Percentiles rank a stretch among this genome's conserved stretches.
These are phyloP conservation scores for Exaiptasia diaphana DNA, from an alignment of 64 coral and sea anemone species.

Conservation along the genomic window DNA sequence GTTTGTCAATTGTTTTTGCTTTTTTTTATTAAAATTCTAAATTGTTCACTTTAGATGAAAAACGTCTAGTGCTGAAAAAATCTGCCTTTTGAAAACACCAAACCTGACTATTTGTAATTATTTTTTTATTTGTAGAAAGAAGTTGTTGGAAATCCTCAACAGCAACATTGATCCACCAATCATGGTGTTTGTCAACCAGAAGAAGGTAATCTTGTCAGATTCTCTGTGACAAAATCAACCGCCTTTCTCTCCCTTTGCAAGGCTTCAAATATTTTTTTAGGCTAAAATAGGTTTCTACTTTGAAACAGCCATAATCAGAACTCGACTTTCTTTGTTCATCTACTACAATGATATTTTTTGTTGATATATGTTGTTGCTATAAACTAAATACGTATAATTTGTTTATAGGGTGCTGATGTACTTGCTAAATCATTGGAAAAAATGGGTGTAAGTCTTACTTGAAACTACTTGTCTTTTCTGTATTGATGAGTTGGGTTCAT, in stretches of 20 bases:
- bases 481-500: background rate
- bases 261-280: background rate
- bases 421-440: constrained; percentile 93
- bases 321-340: too few relatives aligned
- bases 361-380: too few relatives aligned
- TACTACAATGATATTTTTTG: too few relatives aligned
- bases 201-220: constrained; percentile 66
- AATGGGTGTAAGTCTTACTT: constrained; percentile 99
- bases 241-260: background rate
- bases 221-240: background rate
- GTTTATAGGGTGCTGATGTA: constrained; percentile 86
- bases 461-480: background rate
- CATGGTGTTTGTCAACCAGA: constrained; percentile 98
- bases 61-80: too few relatives aligned
- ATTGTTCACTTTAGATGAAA: too few relatives aligned
- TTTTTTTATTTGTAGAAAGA: constrained; percentile 59
- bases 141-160: constrained; percentile 88
- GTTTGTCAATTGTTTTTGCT: too few relatives aligned
- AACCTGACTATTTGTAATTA: too few relatives aligned
- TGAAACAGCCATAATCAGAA: too few relatives aligned
- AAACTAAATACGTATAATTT: too few relatives aligned
- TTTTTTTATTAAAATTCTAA: too few relatives aligned
- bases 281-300: too few relatives aligned
- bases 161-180: constrained; percentile 80
- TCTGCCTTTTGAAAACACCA: too few relatives aligned